Evolutionary conservation across 2,888 invertebrate species (phyloP).

Genomic region (Ceramica pisi): DNA sequence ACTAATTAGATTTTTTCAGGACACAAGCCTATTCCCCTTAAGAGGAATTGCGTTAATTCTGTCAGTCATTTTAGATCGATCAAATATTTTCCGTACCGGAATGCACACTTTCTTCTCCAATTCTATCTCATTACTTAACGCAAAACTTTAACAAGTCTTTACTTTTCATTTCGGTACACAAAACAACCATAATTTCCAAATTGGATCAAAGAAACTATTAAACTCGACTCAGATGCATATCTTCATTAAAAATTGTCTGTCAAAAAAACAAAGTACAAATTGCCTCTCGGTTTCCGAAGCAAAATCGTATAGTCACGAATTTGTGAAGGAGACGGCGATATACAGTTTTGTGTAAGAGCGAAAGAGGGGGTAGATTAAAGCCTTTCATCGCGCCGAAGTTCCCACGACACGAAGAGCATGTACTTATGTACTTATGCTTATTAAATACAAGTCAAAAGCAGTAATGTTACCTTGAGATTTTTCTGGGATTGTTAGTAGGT

Average conservation of each 20-base stretch:
- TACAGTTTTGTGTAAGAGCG: slow-evolving; percentile 19
- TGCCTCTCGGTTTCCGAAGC: slow-evolving; percentile 73
- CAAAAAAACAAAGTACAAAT: slow-evolving; percentile 77
- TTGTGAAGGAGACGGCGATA: slow-evolving; percentile 69
- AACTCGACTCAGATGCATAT: slow-evolving; percentile 65
- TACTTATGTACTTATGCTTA: slow-evolving; percentile 33
- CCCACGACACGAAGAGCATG: slow-evolving; percentile 76
- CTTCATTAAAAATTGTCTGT: slow-evolving; percentile 73
- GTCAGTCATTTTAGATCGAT: background rate
- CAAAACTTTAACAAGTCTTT: background rate
- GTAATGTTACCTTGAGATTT: slow-evolving; percentile 29
- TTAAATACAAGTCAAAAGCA: slow-evolving; percentile 35
- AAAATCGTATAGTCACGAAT: slow-evolving; percentile 86
- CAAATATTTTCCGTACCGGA: background rate
- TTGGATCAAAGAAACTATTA: slow-evolving; percentile 38
- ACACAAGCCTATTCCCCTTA: no score
- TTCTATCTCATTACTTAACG: background rate
- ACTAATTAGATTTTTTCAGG: no score
- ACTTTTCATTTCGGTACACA: background rate
- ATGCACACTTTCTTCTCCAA: background rate
- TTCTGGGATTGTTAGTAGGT: slow-evolving; percentile 10
- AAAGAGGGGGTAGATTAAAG: slow-evolving; percentile 63
- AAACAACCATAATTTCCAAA: slow-evolving; percentile 33
- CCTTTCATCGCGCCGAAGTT: slow-evolving; percentile 74
- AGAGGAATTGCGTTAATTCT: no score